Percentiles rank a stretch among this genome's conserved stretches.
Evolutionary conservation across 2,888 invertebrate species (phyloP).

Genomic region (Meliscaeva auricollis): DNA sequence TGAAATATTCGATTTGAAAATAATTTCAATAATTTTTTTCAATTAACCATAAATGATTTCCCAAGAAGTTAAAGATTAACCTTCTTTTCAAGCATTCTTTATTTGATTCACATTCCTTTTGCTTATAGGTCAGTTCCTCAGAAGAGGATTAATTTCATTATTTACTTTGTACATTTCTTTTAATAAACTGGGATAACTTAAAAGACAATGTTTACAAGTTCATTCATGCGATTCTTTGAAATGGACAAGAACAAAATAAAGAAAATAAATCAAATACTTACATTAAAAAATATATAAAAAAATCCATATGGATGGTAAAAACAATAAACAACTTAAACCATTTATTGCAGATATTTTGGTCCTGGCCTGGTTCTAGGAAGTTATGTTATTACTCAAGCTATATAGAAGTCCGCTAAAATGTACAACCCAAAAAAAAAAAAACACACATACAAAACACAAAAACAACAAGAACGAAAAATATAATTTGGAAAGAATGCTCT

Average conservation of each 20-base stretch:
- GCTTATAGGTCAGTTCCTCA: no score
- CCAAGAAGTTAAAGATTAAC: no score
- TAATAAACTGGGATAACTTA: no score
- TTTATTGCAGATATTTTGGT: conserved; percentile 37
- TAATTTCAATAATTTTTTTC: no score
- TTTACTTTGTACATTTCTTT: no score
- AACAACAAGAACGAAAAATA: conserved; percentile 3
- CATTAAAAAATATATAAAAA: not conserved
- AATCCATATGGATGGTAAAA: conserved; percentile 5
- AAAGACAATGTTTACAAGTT: conserved; percentile 8
- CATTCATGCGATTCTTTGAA: not conserved
- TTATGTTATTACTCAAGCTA: not conserved
- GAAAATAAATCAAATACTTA: conserved; percentile 16
- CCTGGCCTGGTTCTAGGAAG: no score
- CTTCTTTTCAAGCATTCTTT: no score
- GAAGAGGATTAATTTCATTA: no score
- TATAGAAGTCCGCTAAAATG: not conserved
- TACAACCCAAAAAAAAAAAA: conserved; percentile 1
- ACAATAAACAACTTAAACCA: conserved; percentile 47
- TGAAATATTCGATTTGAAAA: no score
- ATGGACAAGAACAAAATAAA: not conserved
- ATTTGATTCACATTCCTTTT: no score
- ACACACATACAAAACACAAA: not conserved
- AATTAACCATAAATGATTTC: no score
- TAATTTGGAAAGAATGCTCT: conserved; percentile 31